Evolutionary conservation across 2,888 invertebrate species (phyloP), one percentile per base, ranked within the genome.

Genomic region (Ephialtes manifestator): DNA sequence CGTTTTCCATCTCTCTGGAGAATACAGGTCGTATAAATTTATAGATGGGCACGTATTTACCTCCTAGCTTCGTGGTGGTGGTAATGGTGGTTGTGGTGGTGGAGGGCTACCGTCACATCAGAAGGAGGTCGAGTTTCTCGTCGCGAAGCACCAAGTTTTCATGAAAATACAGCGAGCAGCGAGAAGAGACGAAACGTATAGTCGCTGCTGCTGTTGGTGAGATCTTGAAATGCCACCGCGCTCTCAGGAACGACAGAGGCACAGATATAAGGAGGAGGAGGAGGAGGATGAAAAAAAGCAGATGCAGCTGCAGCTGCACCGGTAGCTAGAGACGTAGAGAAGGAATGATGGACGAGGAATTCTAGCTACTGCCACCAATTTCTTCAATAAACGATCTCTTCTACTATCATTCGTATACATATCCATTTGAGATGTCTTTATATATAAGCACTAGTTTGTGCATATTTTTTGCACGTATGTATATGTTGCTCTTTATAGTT

Each of bases 21-120:
- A 82, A 84, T 86, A 81, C 78, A 82, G 81, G 77, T 85, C 76
- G 76, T 83, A 85, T 85, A 83, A 86, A 86, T 86, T 85, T 86
- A 76, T 85, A 80, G 76, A 80, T 76, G 75, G 78, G 75, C 53
- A 84, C 55, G 71, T 75, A 80, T 84, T 76, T 84, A 81, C 85
- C 63, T 84, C 53, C 51, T 15, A 48, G 65, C 48, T 8, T 35
- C 51, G 35, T 46, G 58, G 39, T 53, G 31, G 18, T 48, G 71
- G 68, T 58, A 55, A 39, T 28, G 43, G 20, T 28, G 46, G 43
- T 28, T 24, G 31, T 28, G 46, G 28, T 13, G 46, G 67, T n/a
- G 46, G 70, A 39, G 46, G 35, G 20, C 74, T 68, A 65, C 63
- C 80, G 71, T 60, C 78, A 58, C 39, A 81, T 81, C 46, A 70